Percentiles rank a stretch among this genome's conserved stretches.
phyloP scores from a whole-genome alignment of 1,140 invertebrate species.

The Leptinotarsa undecemlineata region DNA sequence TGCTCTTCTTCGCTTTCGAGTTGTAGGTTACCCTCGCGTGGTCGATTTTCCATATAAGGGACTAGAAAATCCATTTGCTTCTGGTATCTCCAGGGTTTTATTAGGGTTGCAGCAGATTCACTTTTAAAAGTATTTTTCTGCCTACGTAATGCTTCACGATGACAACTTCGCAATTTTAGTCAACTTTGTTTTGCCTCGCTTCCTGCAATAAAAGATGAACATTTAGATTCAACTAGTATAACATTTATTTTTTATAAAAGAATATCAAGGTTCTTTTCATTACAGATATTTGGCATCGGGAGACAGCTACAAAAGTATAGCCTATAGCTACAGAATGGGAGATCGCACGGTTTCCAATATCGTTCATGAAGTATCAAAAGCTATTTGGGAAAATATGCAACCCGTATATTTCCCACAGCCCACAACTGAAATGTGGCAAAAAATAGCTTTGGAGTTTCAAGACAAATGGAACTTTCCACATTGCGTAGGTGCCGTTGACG shows the following conservation, averaged over 20 bases:
- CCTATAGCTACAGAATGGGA: constrained; percentile 41
- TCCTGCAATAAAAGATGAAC: background rate
- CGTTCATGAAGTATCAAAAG: constrained; percentile 38
- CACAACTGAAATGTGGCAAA: constrained; percentile 38
- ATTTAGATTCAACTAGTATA: background rate
- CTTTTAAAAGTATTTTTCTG: constrained; percentile 8
- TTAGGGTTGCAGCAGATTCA: background rate
- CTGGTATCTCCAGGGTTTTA: constrained; percentile 6
- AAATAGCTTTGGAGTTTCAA: constrained; percentile 43
- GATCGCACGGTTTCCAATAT: constrained; percentile 38
- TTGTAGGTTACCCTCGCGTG: background rate
- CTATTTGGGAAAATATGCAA: constrained; percentile 45
- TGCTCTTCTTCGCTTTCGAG: background rate
- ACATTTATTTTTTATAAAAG: background rate
- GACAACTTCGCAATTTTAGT: background rate
- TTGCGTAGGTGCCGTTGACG: constrained; percentile 55
- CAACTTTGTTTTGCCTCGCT: background rate
- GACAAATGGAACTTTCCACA: constrained; percentile 51
- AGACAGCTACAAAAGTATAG: constrained; percentile 34
- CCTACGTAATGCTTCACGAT: constrained; percentile 13
- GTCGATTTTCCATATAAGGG: constrained; percentile 5
- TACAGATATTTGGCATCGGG: constrained; percentile 34
- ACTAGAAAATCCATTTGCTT: constrained; percentile 12
- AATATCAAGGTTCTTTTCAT: background rate
- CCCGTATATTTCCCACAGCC: constrained; percentile 37